A percentile compares a stretch with the other conserved stretches of the same genome.
Conservation (phyloP, 1,140 invertebrate species). For the Anastrepha obliqua region DNA sequence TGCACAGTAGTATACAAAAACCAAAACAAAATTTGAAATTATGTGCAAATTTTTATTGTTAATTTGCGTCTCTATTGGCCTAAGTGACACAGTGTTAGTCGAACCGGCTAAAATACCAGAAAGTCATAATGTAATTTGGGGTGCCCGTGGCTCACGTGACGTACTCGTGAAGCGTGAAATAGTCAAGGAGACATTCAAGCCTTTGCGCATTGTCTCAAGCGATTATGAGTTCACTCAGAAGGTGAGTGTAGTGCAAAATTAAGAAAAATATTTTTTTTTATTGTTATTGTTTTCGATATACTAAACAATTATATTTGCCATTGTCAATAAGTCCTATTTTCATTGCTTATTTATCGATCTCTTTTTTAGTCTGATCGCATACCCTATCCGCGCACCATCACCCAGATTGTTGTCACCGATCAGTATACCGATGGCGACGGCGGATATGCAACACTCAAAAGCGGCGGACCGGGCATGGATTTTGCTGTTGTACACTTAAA, state of each 20-base stretch:
- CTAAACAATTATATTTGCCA: too few species aligned
- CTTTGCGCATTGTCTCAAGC: constrained; percentile 63
- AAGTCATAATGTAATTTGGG: constrained; percentile 57
- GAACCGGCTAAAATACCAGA: background rate
- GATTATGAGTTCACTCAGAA: constrained; percentile 64
- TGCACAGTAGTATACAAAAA: too few species aligned
- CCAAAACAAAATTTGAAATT: background rate
- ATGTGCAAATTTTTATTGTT: background rate
- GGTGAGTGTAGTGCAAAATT: constrained; percentile 40
- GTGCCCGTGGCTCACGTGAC: constrained; percentile 56
- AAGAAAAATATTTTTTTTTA: too few species aligned
- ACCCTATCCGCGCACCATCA: constrained; percentile 49
- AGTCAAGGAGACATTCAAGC: constrained; percentile 63
- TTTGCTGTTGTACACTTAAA: constrained; percentile 73
- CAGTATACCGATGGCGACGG: constrained; percentile 74
- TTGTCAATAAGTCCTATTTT: background rate
- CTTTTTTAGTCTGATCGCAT: background rate
- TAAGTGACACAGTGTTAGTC: constrained; percentile 38
- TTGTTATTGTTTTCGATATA: too few species aligned
- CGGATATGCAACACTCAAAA: constrained; percentile 67
- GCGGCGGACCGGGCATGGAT: constrained; percentile 74
- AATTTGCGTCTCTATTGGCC: background rate
- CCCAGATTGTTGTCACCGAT: constrained; percentile 69
- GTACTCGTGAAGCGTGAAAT: constrained; percentile 54
- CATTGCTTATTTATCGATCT: background rate